Conservation (phyloP, 2,888 invertebrate genomes). For the Nyleta sp. region DNA sequence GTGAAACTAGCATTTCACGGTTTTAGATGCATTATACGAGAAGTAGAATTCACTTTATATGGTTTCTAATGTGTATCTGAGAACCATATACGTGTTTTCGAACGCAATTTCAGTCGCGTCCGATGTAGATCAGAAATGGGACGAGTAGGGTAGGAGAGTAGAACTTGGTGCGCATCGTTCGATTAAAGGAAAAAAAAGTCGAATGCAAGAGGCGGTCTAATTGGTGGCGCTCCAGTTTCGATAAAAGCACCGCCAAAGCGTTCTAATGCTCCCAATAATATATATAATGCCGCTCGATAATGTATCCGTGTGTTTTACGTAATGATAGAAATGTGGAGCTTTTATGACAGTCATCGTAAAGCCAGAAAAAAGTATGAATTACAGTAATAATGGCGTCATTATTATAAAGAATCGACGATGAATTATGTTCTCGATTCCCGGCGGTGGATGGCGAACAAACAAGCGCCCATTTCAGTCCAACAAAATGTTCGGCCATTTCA, state of each 20-base stretch:
- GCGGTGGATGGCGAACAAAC: conserved; percentile 4
- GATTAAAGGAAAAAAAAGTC: conserved; percentile 14
- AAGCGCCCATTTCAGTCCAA: too few species aligned
- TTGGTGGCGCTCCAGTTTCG: conserved; percentile 50
- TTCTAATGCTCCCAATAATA: conserved; percentile 30
- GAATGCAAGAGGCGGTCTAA: conserved; percentile 40
- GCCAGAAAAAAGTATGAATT: conserved; percentile 26
- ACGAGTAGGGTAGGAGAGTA: too few species aligned
- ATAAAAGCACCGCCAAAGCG: conserved; percentile 44
- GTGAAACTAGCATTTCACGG: too few species aligned
- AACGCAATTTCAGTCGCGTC: too few species aligned
- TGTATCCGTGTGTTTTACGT: conserved; percentile 31
- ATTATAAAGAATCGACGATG: conserved; percentile 41
- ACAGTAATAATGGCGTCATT: conserved; percentile 49
- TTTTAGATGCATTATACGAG: too few species aligned
- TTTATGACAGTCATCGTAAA: conserved; percentile 47
- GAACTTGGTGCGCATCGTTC: too few species aligned
- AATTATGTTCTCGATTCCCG: conserved; percentile 35
- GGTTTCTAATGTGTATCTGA: too few species aligned
- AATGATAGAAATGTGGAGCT: conserved; percentile 45
- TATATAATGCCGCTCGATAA: conserved; percentile 7
- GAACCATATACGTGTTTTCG: too few species aligned
- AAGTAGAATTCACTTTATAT: too few species aligned
- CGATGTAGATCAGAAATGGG: too few species aligned
- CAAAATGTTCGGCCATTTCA: too few species aligned